Evolutionary conservation across 1,140 invertebrate species (phyloP), one percentile per base, ranked within the genome.

Genomic region (Drosophila sp.): DNA sequence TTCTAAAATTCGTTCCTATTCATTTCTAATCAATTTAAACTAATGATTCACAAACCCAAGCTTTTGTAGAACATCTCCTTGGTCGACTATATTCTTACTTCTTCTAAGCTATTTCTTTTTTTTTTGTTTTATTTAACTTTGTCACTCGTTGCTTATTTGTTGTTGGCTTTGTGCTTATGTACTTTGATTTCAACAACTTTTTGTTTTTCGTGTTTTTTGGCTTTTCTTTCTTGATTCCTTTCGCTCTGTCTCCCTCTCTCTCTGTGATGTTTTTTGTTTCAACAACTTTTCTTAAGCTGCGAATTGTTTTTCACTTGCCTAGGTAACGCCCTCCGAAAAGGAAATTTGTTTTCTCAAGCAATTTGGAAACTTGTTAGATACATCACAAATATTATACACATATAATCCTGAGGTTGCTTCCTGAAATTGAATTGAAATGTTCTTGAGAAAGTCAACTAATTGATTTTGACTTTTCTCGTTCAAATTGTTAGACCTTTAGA

Each of bases 141-240:
- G 74, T 70, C 74, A 76, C 76, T 76, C 69, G 66, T 44, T 76
- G 64, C 57, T 35, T 77, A 58, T 62, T 77, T 77, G 58, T 75
- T 75, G 75, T 76, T 76, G 69, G 72, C 76, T 76, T 41, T 61
- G 17, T 66, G 72, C 73, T 76, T 76, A 70, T 60, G 73, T 76
- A 76, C 73, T 76, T 76, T 76, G 73, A 76, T 76, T 76, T 76
- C 72, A 76, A 64, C 60, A 76, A 76, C 73, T 76, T 76, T 76
- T 55, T 50, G 44, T 50, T 25, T 60, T 38, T 25, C 32, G 7
- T 32, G 32, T 32, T 61, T 61, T 61, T 27, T 27, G 40, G 35
- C 17, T 56, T 56, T 56, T 56, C 30, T n/a, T 33, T 56, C 6
- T 35, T 17, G 17, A 17, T 17, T 17, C 0, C 17, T 17, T 17